Evolutionary conservation across 2,888 invertebrate genomes (phyloP).

Genomic region (Operophtera brumata): DNA sequence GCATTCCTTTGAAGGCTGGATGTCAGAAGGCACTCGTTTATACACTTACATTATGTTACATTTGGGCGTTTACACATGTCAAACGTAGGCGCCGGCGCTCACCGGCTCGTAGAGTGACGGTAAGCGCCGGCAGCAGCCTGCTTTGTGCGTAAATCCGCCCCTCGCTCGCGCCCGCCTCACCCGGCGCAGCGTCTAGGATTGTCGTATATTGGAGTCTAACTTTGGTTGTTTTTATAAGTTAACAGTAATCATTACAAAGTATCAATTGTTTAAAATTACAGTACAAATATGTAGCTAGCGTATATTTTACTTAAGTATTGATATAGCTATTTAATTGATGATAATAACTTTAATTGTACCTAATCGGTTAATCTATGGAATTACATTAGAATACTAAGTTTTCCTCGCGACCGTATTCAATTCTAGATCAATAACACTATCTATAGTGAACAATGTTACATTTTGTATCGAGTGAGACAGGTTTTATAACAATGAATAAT

Average conservation of each 20-base stretch:
- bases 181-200: conserved; percentile 41
- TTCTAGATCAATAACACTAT: conserved; percentile 25
- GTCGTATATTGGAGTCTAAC: conserved; percentile 59
- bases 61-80: conserved; percentile 14
- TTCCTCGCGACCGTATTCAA: conserved; percentile 30
- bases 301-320: conserved; percentile 54
- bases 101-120: neutral
- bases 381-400: conserved; percentile 32
- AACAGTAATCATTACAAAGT: conserved; percentile 34
- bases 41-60: conserved; percentile 65
- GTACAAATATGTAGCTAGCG: conserved; percentile 55
- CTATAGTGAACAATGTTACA: conserved; percentile 11
- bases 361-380: conserved; percentile 23
- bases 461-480: conserved; percentile 26
- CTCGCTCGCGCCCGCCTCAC: conserved; percentile 12
- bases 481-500: no score
- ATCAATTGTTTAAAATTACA: conserved; percentile 38
- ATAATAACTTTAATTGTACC: conserved; percentile 32
- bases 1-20: conserved; percentile 75
- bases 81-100: neutral
- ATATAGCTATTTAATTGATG: conserved; percentile 44
- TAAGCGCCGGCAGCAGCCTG: neutral
- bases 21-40: conserved; percentile 78
- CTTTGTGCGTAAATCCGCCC: conserved; percentile 31
- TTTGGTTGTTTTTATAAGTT: conserved; percentile 57